Evolutionary conservation across 1,140 invertebrate genomes (phyloP), one percentile per base, ranked within the genome.

Genomic region (Drosophila serrata): DNA sequence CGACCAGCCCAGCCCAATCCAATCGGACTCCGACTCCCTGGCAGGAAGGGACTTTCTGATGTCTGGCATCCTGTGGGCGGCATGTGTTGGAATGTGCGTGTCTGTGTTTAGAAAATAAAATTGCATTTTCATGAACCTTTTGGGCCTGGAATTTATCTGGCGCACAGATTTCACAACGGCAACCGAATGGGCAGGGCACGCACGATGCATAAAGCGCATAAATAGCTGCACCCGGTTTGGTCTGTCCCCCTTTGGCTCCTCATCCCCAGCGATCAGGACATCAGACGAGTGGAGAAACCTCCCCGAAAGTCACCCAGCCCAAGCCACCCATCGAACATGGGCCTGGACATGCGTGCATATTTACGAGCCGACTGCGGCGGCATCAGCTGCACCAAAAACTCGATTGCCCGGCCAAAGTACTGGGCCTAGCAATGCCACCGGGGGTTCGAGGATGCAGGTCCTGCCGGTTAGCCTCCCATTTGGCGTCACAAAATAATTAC

Each of bases 41-140:
- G 35, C 74, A 59, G 74, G 62, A 77, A 70, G 68, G 57, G 64
- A 40, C 65, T 27, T 37, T 59, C 64, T 70, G 68, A 56, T 70
- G 42, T 68, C 67, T 69, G 67, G 49, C 8, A 59, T 59, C 67
- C 65, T 58, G 69, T 70, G 69, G 69, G 69, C 53, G 69, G 69
- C 35, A 49, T 72, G 68, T 33, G 60, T 57, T 43, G 65, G 62
- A 79, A 81, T 88, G 77, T 81, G 77, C 69, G 78, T 81, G 78
- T 81, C 61, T 88, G 73, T 90, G 81, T 84, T 85, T 87, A 88
- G 82, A 91, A 90, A 90, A 90, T 90, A 90, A 90, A 90, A 90
- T 90, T 90, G 86, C 86, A 90, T 90, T 90, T 90, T 90, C 86
- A 90, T 90, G 86, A 90, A 90, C 86, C 86, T 81, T 90, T 79